Evolutionary conservation across 92 coral and sea anemone genomes (phyloP).

Genomic region (Galaxea fascicularis): DNA sequence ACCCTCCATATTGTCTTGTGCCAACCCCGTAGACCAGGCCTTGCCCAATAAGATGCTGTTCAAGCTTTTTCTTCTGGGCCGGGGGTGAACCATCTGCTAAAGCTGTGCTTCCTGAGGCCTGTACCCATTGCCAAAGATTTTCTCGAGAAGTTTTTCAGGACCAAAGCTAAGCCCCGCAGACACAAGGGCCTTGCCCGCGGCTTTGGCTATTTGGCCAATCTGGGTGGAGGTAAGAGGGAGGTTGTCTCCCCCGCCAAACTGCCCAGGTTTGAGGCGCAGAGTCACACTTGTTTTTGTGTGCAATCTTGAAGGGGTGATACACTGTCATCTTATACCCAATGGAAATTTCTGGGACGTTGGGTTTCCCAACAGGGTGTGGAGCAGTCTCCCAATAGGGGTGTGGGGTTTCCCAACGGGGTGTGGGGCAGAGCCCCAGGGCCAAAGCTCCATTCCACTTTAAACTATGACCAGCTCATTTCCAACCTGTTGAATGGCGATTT

Average conservation of each 20-base stretch:
- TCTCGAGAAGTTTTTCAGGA: not conserved
- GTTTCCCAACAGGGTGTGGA: too few relatives aligned
- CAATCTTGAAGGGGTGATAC: not conserved
- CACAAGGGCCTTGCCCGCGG: slow-evolving; percentile 1
- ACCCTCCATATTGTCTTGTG: too few relatives aligned
- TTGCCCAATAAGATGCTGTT: not conserved
- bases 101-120: not conserved
- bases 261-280: not conserved
- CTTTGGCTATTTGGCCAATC: not conserved
- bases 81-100: not conserved
- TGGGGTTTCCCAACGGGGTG: too few relatives aligned
- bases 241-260: not conserved
- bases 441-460: not conserved
- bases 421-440: too few relatives aligned
- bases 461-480: not conserved
- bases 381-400: too few relatives aligned
- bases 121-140: slow-evolving; percentile 1
- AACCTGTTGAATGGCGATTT: not conserved
- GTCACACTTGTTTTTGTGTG: not conserved
- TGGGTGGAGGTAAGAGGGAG: not conserved
- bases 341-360: too few relatives aligned
- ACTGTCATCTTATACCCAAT: not conserved
- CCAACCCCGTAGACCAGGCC: not conserved
- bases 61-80: not conserved
- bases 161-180: not conserved